Evolutionary conservation across 2,888 invertebrate genomes (phyloP), one percentile per base, ranked within the genome.

Genomic region (Frankliniella fusca): DNA sequence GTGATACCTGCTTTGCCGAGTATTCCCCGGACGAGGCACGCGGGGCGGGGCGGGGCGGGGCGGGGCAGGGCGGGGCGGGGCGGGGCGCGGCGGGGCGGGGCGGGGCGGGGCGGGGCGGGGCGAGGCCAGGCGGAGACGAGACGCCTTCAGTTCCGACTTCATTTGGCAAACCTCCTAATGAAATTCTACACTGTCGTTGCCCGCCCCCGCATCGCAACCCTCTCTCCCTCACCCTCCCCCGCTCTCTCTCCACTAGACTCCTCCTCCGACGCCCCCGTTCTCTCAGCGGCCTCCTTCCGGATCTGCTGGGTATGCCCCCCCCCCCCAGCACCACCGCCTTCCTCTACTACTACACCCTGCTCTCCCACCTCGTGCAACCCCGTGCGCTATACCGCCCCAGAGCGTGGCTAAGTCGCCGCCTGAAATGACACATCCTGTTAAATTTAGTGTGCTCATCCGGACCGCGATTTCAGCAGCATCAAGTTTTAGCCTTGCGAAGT

Each of bases 131-230:
- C 38, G 38, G 38, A 38, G 38, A 38, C 38, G 38, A 38, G 38
- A 38, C 38, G 38, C 38, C 38, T 38, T 38, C 38, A 38, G 38
- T 38, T 38, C 38, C 54, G 70, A 76, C 70, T 76, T 76, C 70
- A 76, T 76, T 76, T 76, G 70, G 70, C 70, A 76, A 76, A 76
- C 70, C 70, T 76, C 70, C 70, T 76, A 76, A 76, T 76, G 70
- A 76, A 76, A 76, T 76, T 76, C 70, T 76, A 11, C 54, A 54
- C 15, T 54, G 54, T 54, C 54, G 54, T 15, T 15, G 18, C 54
- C 18, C 54, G 54, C 54, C 54, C 70, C 70, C 23, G 23, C 70
- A 1, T 8, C 23, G 9, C 70, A n/a, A n/a, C 70, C 70, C 23
- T 12, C 70, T 11, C 27, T 10, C 10, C 27, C 9, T 23, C 70